Base-by-base conservation (phyloP, 2,888 invertebrate genomes). In the Lasiommata megera region DNA sequence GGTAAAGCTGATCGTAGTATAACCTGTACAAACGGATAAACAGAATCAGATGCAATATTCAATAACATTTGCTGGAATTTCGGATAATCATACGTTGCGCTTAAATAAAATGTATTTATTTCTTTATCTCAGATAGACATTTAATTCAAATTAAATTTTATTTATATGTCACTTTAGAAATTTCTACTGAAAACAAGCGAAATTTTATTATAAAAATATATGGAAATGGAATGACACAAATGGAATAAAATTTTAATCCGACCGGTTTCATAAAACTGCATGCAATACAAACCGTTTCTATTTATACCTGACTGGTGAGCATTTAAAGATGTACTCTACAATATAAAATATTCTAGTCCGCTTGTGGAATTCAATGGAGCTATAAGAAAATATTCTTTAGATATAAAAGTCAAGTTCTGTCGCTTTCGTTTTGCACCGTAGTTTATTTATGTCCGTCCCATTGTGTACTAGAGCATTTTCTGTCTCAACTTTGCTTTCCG, bases 321-420 rank as follows among this genome's bases (percentile, higher is more conserved):
- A 31, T 51, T 41, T 41, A 28, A 41, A 28, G 40, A 7, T 31
- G 6, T 23, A 12, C 37, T 51, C 16, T 11, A 31, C 40, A 29
- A 51, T 41, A 52, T 52, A 52, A 52, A 41, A 52, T 29, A 52
- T 41, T 52, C 31, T 52, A 29, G 41, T 51, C 51, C 8, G 41
- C 17, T 41, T 31, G 52, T 9, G 31, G 31, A 18, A 52, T 52
- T 52, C 31, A 52, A 52, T 41, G 52, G 52, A 31, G 41, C n/a
- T 9, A 17, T 18, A 52, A 52, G 52, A 52, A 52, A 52, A 41
- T 29, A 41, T 52, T 52, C 52, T 52, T 41, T 12, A 17, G 52
- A 52, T 41, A 52, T 52, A 52, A 52, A 52, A 52, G 52, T 52
- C 52, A 52, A 52, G 41, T 52, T 41, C 31, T 52, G 52, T 52